phyloP scores from a whole-genome alignment of 1,140 invertebrate genomes.

The Leptinotarsa lineolata region DNA sequence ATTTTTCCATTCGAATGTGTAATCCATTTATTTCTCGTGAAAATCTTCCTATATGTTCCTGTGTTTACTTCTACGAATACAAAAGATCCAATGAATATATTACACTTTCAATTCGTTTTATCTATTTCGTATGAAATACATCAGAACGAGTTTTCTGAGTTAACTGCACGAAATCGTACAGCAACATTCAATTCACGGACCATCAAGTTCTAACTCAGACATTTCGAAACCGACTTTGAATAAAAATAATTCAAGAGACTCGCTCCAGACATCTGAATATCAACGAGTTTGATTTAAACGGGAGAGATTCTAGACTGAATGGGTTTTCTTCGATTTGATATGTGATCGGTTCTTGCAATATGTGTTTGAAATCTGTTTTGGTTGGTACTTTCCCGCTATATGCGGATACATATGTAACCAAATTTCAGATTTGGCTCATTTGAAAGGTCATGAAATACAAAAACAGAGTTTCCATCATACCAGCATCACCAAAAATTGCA shows the following conservation, averaged over 20 bases:
- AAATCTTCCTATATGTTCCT: background rate
- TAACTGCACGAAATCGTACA: background rate
- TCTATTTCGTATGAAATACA: background rate
- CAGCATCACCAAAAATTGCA: too few species aligned
- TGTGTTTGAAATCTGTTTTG: background rate
- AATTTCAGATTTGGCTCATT: too few species aligned
- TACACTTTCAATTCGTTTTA: background rate
- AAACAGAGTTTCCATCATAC: too few species aligned
- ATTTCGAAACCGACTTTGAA: background rate
- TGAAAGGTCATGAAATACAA: too few species aligned
- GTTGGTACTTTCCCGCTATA: background rate
- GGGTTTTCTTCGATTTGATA: background rate
- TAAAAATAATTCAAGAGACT: background rate
- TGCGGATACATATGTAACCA: too few species aligned
- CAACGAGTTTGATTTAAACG: background rate
- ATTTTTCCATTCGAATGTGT: background rate
- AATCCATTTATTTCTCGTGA: background rate
- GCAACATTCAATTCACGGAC: slow-evolving; percentile 2
- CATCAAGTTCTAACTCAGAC: background rate
- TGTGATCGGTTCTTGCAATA: background rate
- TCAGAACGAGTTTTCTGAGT: background rate
- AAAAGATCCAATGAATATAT: slow-evolving; percentile 6
- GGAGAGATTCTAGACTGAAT: background rate
- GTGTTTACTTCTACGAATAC: background rate
- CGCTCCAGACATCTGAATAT: background rate